Percentiles rank a stretch among this genome's conserved stretches.
phyloP scores from a whole-genome alignment of 2,113 vertebrate genomes.

The Rhinoderma darwinii region DNA sequence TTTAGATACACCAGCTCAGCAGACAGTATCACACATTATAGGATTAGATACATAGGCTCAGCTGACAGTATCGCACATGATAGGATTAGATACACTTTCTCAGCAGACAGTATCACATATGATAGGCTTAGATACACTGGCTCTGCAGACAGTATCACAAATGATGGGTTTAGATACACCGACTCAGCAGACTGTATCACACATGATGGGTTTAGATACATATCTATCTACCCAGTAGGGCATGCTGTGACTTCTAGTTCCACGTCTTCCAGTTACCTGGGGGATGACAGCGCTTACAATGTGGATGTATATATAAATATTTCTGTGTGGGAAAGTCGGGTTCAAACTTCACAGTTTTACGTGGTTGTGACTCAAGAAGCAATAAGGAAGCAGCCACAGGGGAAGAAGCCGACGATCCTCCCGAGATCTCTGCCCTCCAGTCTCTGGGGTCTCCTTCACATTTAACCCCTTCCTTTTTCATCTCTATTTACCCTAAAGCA shows the following conservation, averaged over 20 bases:
- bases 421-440: too few relatives aligned
- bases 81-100: too few relatives aligned
- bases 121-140: too few relatives aligned
- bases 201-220: too few relatives aligned
- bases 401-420: background rate
- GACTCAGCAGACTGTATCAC: background rate
- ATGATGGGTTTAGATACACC: too few relatives aligned
- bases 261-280: background rate
- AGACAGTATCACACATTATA: background rate
- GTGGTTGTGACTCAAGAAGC: background rate
- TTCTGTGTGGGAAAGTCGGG: background rate
- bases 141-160: too few relatives aligned
- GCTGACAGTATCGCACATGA: background rate
- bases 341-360: constrained; percentile 44
- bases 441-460: background rate
- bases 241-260: background rate
- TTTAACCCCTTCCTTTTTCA: background rate
- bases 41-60: background rate
- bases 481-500: background rate
- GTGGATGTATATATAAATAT: background rate
- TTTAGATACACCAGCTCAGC: background rate
- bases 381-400: background rate
- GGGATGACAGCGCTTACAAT: too few relatives aligned
- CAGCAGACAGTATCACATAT: too few relatives aligned
- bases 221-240: background rate